phyloP scores from a whole-genome alignment of 92 coral and sea anemone genomes.

The Micromussa lordhowensis region DNA sequence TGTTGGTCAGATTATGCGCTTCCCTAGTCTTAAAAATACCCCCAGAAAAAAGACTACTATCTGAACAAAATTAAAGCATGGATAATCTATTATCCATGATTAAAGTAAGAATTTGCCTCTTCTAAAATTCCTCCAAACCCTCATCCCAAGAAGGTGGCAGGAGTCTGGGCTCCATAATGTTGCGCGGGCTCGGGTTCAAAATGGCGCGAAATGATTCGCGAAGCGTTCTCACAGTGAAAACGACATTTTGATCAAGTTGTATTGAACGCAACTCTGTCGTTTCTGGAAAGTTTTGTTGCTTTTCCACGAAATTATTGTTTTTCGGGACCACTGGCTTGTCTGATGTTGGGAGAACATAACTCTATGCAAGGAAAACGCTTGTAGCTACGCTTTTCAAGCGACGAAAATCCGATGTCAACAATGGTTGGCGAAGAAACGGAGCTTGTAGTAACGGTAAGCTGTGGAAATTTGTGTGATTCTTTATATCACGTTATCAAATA shows the following conservation, averaged over 20 bases:
- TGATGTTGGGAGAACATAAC: not conserved
- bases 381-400: not conserved
- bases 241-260: not conserved
- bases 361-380: not conserved
- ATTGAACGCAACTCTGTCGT: not conserved
- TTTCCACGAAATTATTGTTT: not conserved
- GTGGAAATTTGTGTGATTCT: not conserved
- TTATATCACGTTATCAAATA: not conserved
- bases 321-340: not conserved
- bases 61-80: too few relatives aligned
- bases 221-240: not conserved
- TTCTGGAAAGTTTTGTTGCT: not conserved
- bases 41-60: too few relatives aligned
- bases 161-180: slow-evolving; percentile 32
- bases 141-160: not conserved
- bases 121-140: not conserved
- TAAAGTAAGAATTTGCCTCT: too few relatives aligned
- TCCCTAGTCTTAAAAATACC: too few relatives aligned
- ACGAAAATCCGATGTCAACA: slow-evolving; percentile 12
- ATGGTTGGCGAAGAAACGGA: slow-evolving; percentile 46
- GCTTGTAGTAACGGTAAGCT: slow-evolving; percentile 11
- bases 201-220: slow-evolving; percentile 36
- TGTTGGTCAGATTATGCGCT: too few relatives aligned
- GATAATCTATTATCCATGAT: too few relatives aligned
- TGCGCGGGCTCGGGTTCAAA: slow-evolving; percentile 46